Evolutionary conservation across 2,113 vertebrate species (phyloP), one percentile per base, ranked within the genome.

Genomic region (Aegotheles bennettii): DNA sequence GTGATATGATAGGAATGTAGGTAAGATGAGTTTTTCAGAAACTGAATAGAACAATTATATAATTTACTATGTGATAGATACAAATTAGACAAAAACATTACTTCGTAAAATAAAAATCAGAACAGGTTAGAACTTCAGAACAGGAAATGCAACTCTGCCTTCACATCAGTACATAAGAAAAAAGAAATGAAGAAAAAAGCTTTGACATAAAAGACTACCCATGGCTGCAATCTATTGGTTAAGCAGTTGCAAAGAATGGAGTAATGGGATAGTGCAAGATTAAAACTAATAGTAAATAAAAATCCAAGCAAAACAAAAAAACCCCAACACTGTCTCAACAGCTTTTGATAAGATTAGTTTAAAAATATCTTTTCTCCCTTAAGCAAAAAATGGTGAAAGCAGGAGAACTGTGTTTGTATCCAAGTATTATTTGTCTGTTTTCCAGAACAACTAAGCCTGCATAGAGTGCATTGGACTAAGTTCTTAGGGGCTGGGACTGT

Each of bases 271-370:
- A n/a, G n/a, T n/a, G 42, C 17, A 60, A 69, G n/a, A 47, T 56
- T 48, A 90, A 96, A 95, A 91, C 38, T 50, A 88, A 90, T 89
- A 95, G 60, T 77, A 82, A 87, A 81, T 89, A 67, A 16, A 10
- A n/a, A n/a, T n/a, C n/a, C 54, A 43, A 77, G 26, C 42, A 47
- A 65, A 96, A 93, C 50, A 76, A 70, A 68, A 69, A 82, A 59
- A 17, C n/a, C n/a, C n/a, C n/a, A n/a, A n/a, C 64, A 48, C 56
- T 65, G 40, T 74, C 48, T 26, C 21, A 89, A 45, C 14, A 93
- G 64, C 64, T 95, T 85, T 84, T 83, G 50, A 15, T 56, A 89
- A 74, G 35, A 96, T 18, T 31, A 84, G 45, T 86, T 90, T 93
- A 74, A 84, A 95, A 93, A 63, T 3, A 2, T 28, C 36, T 82